Base-by-base conservation (phyloP, 2,888 invertebrate species). In the Acronicta aceris region DNA sequence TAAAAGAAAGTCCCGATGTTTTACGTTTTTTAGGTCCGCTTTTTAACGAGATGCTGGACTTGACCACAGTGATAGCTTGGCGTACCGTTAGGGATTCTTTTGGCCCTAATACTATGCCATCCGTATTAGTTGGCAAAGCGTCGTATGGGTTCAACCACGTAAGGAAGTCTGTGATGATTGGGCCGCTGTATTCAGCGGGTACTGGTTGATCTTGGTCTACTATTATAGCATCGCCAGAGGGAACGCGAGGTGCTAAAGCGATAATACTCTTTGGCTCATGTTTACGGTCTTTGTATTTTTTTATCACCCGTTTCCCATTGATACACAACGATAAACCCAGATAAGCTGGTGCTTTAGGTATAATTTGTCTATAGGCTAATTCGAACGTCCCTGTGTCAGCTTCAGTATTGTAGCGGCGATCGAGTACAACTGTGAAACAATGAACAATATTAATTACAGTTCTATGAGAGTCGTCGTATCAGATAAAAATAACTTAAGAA, bases 341-440 rank as follows among this genome's bases (percentile, higher is more conserved):
- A 85, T 98, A 98, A 0, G 98, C 97, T 12, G 97, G 98, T 0
- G 97, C 96, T 78, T 96, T 96, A 0, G 98, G 97, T 70, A 97
- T 95, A 52, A 95, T 91, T 89, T 98, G 98, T 61, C 96, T 96
- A 86, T 97, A 98, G 8, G 96, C 96, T 73, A 97, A 85, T 82
- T 98, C 98, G 81, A 98, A 98, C 65, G 96, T 95, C 16, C 98
- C 98, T 2, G 98, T 97, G 70, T 97, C 96, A 0, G 97, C 97
- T 52, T 96, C 97, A 21, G 96, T 95, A 84, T 97, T 96, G 57
- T 93, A 91, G 51, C 96, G 95, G 58, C 96, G 95, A 86, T 98
- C 98, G 10, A 98, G 92, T 5, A 98, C 96, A 79, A 98, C 98
- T 98, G 67, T 48, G 9, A 36, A 74, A 48, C 13, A 47, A 25